Base-by-base conservation (phyloP, 2,113 vertebrate genomes). In the Gopherus evgoodei region DNA sequence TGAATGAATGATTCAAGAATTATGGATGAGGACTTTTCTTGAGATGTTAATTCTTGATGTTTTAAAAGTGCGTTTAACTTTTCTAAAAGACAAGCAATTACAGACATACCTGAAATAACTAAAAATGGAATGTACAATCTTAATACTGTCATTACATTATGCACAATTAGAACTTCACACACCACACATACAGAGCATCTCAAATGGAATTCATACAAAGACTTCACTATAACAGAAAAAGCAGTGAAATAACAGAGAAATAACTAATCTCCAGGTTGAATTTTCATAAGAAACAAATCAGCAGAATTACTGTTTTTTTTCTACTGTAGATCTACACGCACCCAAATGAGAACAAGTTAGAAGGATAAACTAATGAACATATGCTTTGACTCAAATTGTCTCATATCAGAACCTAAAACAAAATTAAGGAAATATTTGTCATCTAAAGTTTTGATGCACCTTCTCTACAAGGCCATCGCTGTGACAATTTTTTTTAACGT, bases 241-340 rank as follows among this genome's bases (percentile, higher is more conserved):
- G 13, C 11, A 31, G 50, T 14, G n/a, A 52, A 29, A 89, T 29
- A 89, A 7, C 29, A 49, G 29, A 0, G 35, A 65, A 29, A 85
- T 6, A 53, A 53, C 42, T 82, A 86, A 65, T 5, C 27, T 52
- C 50, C 12, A 27, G 17, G 9, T 25, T 69, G 0, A 29, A 83
- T 49, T 17, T 90, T 53, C 0, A 1, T 72, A 83, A 90, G 11
- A 24, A 91, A 81, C 69, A 21, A 59, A 59, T 27, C 2, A 86
- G 81, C 1, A 90, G 53, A 89, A 93, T 56, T 81, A 21, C 27
- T 44, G 42, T 91, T 62, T 35, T 65, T 65, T 31, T 35, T 93
- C 78, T 89, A 52, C 27, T 86, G 24, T 69, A 91, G 81, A 89
- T 29, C 47, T 87, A 16, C 62, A 81, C 38, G 50, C 50, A 93